Conservation (phyloP, 2,888 invertebrate genomes). For the Lasius fuliginosus region DNA sequence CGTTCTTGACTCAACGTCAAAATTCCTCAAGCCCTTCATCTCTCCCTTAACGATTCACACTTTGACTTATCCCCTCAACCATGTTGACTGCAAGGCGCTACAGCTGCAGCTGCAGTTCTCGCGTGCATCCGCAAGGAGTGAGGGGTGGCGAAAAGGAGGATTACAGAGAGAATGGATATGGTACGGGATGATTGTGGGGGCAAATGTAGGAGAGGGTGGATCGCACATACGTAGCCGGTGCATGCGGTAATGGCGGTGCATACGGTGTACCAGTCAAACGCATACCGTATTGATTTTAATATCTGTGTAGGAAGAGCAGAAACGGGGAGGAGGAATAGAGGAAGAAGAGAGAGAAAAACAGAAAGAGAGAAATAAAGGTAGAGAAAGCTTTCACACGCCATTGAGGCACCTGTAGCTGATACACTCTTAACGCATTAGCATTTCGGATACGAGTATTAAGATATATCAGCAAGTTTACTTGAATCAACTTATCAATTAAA, state of each 20-base stretch:
- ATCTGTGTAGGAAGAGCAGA: conserved; percentile 57
- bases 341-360: conserved; percentile 21
- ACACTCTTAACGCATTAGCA: conserved; percentile 47
- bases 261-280: conserved; percentile 79
- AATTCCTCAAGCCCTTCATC: conserved; percentile 43
- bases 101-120: conserved; percentile 70
- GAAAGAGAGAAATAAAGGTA: background rate
- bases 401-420: conserved; percentile 74
- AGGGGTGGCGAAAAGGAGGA: conserved; percentile 27
- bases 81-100: conserved; percentile 67
- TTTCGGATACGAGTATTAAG: conserved; percentile 26
- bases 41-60: conserved; percentile 43
- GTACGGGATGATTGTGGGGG: conserved; percentile 52
- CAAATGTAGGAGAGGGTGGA: conserved; percentile 33
- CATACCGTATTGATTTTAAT: conserved; percentile 82
- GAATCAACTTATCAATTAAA: conserved; percentile 28
- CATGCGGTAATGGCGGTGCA: conserved; percentile 73
- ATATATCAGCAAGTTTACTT: conserved; percentile 27
- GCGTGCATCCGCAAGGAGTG: conserved; percentile 61
- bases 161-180: conserved; percentile 36
- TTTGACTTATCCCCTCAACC: conserved; percentile 33
- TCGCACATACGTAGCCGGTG: conserved; percentile 57
- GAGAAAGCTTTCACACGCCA: conserved; percentile 65
- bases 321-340: conserved; percentile 37
- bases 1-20: conserved; percentile 40